Evolutionary conservation across 2,113 vertebrate species (phyloP).

Genomic region (Alligator sinensis): DNA sequence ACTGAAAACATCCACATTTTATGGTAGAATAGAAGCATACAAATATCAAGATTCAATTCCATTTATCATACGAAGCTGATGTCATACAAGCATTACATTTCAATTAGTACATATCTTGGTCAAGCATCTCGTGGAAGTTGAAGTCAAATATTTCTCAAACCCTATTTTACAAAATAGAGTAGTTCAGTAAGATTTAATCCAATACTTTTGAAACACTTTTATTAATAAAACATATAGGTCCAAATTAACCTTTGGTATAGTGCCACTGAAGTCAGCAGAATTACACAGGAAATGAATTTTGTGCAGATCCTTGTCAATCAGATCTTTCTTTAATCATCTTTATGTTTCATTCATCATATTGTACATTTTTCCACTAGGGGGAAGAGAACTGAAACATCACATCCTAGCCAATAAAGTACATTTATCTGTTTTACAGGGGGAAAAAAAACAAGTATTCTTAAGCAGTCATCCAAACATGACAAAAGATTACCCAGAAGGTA

Average conservation of each 20-base stretch:
- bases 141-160: not conserved
- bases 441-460: constrained; percentile 30
- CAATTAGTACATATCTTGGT: not conserved
- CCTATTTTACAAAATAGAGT: not conserved
- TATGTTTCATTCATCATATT: constrained; percentile 32
- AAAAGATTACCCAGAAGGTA: constrained; percentile 26
- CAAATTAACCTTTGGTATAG: not conserved
- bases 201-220: not conserved
- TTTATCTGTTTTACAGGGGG: constrained; percentile 27
- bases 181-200: not conserved
- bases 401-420: constrained; percentile 59
- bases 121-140: not conserved
- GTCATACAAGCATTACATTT: not conserved
- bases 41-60: not conserved
- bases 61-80: not conserved
- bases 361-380: constrained; percentile 26
- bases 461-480: constrained; percentile 56
- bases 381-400: constrained; percentile 69
- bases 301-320: constrained; percentile 18
- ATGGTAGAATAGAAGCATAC: not conserved
- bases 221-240: not conserved
- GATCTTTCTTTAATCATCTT: constrained; percentile 22
- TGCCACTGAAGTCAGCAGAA: not conserved
- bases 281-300: not conserved
- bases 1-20: not conserved